Conservation (phyloP, 1,140 invertebrate species). For the Diorhabda carinulata region DNA sequence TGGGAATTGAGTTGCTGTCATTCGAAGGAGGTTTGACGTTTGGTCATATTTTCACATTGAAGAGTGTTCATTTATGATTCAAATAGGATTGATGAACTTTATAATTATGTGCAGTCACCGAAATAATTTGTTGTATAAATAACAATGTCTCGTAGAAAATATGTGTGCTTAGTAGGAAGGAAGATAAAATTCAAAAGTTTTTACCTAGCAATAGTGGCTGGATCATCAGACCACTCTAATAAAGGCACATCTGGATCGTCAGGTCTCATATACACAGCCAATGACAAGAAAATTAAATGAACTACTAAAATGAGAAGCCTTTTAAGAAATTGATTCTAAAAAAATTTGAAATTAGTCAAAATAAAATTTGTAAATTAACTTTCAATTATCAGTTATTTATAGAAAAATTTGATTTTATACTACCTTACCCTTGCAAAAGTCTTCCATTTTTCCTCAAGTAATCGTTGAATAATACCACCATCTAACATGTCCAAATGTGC, state of each 20-base stretch:
- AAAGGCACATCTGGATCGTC: conserved; percentile 55
- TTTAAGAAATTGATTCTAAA: conserved; percentile 86
- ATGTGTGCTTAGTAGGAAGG: no score
- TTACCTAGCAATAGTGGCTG: conserved; percentile 50
- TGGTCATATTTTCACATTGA: no score
- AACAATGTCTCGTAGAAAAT: no score
- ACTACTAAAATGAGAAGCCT: conserved; percentile 80
- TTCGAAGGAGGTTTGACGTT: no score
- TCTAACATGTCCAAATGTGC: conserved; percentile 99
- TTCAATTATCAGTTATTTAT: not conserved
- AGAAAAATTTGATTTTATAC: not conserved
- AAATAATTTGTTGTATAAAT: no score
- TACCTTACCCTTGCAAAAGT: conserved; percentile 85
- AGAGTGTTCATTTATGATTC: no score
- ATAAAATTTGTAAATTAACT: no score
- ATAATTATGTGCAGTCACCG: no score
- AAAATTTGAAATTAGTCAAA: conserved; percentile 4
- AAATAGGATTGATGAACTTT: no score
- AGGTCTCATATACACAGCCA: conserved; percentile 86
- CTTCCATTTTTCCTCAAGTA: conserved; percentile 99
- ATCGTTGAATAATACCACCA: conserved; percentile 93
- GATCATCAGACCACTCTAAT: conserved; percentile 54
- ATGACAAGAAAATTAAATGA: conserved; percentile 82
- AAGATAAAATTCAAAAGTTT: conserved; percentile 6
- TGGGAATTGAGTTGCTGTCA: no score